A percentile compares a stretch with the other conserved stretches of the same genome.
Conservation (phyloP, 2,888 invertebrate genomes). For the Lobophora halterata region DNA sequence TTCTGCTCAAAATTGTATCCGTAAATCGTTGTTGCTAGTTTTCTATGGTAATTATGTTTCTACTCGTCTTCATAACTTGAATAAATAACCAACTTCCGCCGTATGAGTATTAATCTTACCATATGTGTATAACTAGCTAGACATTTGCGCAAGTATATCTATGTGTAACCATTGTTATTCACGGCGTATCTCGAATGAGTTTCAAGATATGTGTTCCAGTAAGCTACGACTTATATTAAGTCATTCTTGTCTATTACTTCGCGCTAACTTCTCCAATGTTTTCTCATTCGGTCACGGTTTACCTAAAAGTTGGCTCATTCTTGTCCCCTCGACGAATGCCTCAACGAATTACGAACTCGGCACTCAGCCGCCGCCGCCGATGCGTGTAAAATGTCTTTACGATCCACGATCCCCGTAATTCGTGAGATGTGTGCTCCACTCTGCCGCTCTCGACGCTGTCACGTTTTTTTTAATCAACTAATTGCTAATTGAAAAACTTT, state of each 20-base stretch:
- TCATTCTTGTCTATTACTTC: constrained; percentile 69
- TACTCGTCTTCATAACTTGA: constrained; percentile 33
- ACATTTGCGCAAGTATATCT: constrained; percentile 49
- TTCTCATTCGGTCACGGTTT: constrained; percentile 69
- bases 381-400: constrained; percentile 74
- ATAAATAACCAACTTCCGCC: constrained; percentile 46
- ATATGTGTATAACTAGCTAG: constrained; percentile 47
- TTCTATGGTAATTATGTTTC: constrained; percentile 36
- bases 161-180: constrained; percentile 57
- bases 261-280: constrained; percentile 69
- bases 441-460: constrained; percentile 35
- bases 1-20: not conserved
- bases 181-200: constrained; percentile 57
- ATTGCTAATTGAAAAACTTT: constrained; percentile 73
- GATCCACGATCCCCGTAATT: constrained; percentile 61
- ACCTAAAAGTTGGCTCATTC: constrained; percentile 71
- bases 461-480: constrained; percentile 59
- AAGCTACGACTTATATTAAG: constrained; percentile 62
- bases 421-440: constrained; percentile 50
- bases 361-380: constrained; percentile 66
- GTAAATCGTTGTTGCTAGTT: not conserved
- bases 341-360: constrained; percentile 65
- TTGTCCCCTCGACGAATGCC: constrained; percentile 60
- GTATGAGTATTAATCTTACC: constrained; percentile 45
- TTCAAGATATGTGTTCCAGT: constrained; percentile 60